Percentiles rank a stretch among this genome's conserved stretches.
Evolutionary conservation across 2,797 vertebrate species (phyloP).

Genomic region (Enoplosus armatus): DNA sequence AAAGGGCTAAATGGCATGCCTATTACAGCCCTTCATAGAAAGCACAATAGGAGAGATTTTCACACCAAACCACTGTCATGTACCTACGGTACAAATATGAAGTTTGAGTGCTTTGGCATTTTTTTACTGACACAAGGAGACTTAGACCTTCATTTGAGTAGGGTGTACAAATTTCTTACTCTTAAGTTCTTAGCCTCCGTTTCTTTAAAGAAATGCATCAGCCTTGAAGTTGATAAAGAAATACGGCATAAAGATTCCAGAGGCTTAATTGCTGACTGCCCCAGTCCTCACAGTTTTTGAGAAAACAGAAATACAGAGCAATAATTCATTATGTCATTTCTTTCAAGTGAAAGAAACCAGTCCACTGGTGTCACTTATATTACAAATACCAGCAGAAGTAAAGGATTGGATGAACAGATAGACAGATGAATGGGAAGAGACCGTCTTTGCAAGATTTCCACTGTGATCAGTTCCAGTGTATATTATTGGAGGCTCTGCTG

Average conservation of each 20-base stretch:
- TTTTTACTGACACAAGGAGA: background rate
- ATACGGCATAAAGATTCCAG: background rate
- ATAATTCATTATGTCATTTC: slow-evolving; percentile 16
- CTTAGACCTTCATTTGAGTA: background rate
- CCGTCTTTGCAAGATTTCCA: background rate
- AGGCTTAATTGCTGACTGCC: slow-evolving; percentile 22
- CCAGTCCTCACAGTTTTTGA: background rate
- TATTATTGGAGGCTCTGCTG: slow-evolving; percentile 14
- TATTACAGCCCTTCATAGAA: slow-evolving; percentile 56
- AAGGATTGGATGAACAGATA: background rate
- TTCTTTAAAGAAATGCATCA: slow-evolving; percentile 4
- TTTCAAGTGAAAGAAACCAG: slow-evolving; percentile 23
- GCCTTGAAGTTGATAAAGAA: background rate
- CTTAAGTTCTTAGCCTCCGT: background rate
- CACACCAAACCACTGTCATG: slow-evolving; percentile 65
- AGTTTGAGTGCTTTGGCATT: slow-evolving; percentile 4
- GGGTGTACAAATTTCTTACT: slow-evolving; percentile 3
- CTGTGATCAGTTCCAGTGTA: slow-evolving; percentile 21
- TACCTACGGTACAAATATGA: slow-evolving; percentile 36
- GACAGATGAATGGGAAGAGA: slow-evolving; percentile 10
- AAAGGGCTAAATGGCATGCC: slow-evolving; percentile 57
- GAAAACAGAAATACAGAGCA: slow-evolving; percentile 18
- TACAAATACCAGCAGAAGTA: background rate
- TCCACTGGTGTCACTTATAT: slow-evolving; percentile 6
- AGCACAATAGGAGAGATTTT: slow-evolving; percentile 70